Evolutionary conservation across 2,888 invertebrate species (phyloP).

Genomic region (Cotesia congregata): DNA sequence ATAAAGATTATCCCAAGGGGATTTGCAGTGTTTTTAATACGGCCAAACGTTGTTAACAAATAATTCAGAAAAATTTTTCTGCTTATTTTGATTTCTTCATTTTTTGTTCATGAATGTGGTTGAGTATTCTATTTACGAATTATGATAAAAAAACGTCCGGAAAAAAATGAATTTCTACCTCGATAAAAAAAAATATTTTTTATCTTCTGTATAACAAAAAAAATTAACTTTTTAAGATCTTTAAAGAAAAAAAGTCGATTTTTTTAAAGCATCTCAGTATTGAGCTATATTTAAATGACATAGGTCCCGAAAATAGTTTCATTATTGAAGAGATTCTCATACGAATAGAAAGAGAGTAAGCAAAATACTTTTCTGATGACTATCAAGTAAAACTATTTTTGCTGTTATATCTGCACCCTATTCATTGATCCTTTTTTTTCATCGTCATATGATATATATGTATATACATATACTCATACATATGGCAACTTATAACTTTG

Average conservation of each 20-base stretch:
- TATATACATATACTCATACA: constrained; percentile 16
- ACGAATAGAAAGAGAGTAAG: constrained; percentile 47
- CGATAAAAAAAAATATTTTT: too few species aligned
- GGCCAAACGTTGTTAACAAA: background rate
- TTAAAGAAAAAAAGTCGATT: constrained; percentile 39
- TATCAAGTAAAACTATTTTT: constrained; percentile 30
- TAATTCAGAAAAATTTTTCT: background rate
- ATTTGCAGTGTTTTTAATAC: background rate
- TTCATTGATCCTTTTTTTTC: constrained; percentile 16
- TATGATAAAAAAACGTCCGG: too few species aligned
- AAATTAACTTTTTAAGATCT: too few species aligned
- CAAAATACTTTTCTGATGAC: constrained; percentile 53
- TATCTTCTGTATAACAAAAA: too few species aligned
- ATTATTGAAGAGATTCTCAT: constrained; percentile 59
- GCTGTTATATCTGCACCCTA: background rate
- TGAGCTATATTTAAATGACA: background rate
- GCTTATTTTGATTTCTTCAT: background rate
- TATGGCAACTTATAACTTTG: constrained; percentile 30
- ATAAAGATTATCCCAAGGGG: background rate
- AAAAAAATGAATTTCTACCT: too few species aligned
- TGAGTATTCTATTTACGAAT: too few species aligned
- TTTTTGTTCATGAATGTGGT: constrained; percentile 19
- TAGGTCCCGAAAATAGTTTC: constrained; percentile 42
- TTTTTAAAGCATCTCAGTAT: constrained; percentile 40
- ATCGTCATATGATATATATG: background rate